Evolutionary conservation across 2,113 vertebrate genomes (phyloP), one percentile per base, ranked within the genome.

Genomic region (Chionis minor): DNA sequence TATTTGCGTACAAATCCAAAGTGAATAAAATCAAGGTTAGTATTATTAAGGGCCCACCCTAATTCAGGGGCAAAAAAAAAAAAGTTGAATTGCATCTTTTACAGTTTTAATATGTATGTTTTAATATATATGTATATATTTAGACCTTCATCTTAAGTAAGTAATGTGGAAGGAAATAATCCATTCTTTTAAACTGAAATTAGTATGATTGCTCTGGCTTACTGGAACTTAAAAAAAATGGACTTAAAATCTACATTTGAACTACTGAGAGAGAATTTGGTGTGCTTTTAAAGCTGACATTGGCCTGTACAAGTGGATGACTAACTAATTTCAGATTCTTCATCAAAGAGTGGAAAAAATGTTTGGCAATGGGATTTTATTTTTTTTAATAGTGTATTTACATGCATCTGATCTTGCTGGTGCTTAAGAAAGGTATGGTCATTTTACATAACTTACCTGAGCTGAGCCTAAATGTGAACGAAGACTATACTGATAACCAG

Each of bases 51-150:
- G 52, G 12, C 30, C 33, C 44, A 69, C 51, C 47, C 65, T 94
- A 61, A 86, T 47, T 96, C n/a, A 67, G 78, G 38, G 38, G 23
- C 2, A 5, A 42, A 67, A 85, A 65, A 85, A 65, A 74, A 40
- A 30, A 9, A 17, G 24, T 5, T 49, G 44, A 91, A 85, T 88
- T 35, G 78, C 40, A 15, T 75, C 20, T 77, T 93, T 90, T 62
- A 65, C n/a, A 85, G 18, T 5, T 96, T 92, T 79, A 71, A 81
- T 81, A 45, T 47, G 27, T 26, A 47, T 26, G 8, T 59, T 72
- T 96, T 90, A 92, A 94, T 96, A 92, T 94, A 82, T 86, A 96
- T 95, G 82, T 84, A 91, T 79, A 72, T 81, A 75, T 69, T 80
- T 70, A 78, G 38, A 63, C 51, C 52, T 92, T 86, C n/a, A 78